These are phyloP conservation scores for Mythimna vitellina DNA, from an alignment of 2,888 invertebrate genomes.

Conservation along the genomic window DNA sequence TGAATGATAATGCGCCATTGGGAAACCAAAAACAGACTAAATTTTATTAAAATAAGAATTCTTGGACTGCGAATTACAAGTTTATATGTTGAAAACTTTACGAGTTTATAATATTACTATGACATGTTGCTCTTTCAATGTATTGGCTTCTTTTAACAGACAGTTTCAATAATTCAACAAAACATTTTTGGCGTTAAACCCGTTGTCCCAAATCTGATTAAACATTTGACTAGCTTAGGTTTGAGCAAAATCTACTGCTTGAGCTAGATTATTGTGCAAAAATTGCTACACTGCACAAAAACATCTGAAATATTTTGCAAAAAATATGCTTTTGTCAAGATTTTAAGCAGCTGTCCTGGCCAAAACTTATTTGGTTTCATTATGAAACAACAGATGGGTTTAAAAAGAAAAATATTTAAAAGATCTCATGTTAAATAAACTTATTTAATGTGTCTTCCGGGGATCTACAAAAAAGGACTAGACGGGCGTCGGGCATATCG, in stretches of 20 bases:
- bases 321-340: neutral
- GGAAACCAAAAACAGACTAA: constrained; percentile 54
- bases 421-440: constrained; percentile 1
- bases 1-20: constrained; percentile 66
- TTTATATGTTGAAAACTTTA: constrained; percentile 31
- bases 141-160: neutral
- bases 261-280: neutral
- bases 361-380: neutral
- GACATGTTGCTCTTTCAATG: neutral
- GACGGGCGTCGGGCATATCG: constrained; percentile 73
- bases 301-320: neutral
- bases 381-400: neutral
- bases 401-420: neutral
- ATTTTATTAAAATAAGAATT: constrained; percentile 42
- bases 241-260: constrained; percentile 6
- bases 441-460: constrained; percentile 45
- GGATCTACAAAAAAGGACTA: constrained; percentile 75
- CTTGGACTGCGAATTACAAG: constrained; percentile 32
- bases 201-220: constrained; percentile 9
- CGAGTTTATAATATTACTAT: constrained; percentile 1
- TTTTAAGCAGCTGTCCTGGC: constrained; percentile 2
- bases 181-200: neutral
- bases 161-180: neutral
- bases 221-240: neutral
- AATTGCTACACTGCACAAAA: neutral